phyloP scores from a whole-genome alignment of 2,113 vertebrate species.

The Delphinus delphis region DNA sequence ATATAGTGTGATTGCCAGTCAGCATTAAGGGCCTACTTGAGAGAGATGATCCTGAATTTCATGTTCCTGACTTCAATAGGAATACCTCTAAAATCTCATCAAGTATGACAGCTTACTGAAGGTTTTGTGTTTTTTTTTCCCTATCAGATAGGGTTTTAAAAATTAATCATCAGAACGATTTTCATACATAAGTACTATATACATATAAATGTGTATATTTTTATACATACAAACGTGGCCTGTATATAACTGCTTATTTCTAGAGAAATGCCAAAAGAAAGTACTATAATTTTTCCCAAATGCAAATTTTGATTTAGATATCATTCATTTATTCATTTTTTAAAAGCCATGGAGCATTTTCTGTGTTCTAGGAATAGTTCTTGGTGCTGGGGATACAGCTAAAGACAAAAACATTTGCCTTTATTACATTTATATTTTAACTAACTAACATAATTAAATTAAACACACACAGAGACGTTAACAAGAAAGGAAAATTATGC shows the following conservation, averaged over 20 bases:
- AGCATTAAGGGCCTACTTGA: not conserved
- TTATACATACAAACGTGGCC: not conserved
- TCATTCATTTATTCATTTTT: not conserved
- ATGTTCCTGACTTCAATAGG: not conserved
- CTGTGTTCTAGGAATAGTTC: not conserved
- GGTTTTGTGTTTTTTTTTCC: not conserved
- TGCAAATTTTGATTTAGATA: not conserved
- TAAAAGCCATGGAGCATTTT: not conserved
- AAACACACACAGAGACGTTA: not conserved
- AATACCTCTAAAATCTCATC: not conserved
- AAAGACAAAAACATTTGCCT: not conserved
- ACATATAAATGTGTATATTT: not conserved
- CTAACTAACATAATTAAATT: not conserved
- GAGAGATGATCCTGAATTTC: not conserved
- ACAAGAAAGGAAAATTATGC: not conserved
- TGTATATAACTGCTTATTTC: not conserved
- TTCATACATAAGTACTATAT: not conserved
- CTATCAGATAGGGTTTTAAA: not conserved
- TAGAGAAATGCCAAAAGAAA: not conserved
- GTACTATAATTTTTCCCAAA: not conserved
- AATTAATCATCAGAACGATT: not conserved
- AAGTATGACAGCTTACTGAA: not conserved
- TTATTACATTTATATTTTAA: not conserved
- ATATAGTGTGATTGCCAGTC: not conserved
- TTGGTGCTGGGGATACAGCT: not conserved